These are phyloP conservation scores for Odontothrips loti DNA, from an alignment of 2,888 invertebrate species.

Conservation along the genomic window DNA sequence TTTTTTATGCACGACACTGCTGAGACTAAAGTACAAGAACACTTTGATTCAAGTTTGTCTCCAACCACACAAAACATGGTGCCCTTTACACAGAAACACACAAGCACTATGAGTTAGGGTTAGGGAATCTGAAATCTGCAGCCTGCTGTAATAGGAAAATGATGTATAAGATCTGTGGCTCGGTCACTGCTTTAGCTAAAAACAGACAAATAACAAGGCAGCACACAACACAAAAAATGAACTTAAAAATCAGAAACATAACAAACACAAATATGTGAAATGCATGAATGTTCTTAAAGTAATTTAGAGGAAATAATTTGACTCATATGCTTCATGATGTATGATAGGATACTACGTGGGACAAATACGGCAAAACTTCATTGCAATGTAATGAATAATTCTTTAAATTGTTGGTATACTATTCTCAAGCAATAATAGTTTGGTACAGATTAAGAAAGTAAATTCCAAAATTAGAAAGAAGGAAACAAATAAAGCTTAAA, in stretches of 20 bases:
- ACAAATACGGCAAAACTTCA: too few species aligned
- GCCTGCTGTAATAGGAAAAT: background rate
- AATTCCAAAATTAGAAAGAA: background rate
- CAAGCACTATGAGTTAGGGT: slow-evolving; percentile 7
- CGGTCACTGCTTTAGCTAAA: background rate
- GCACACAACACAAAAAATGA: slow-evolving; percentile 4
- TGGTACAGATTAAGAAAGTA: background rate
- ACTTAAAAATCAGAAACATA: background rate
- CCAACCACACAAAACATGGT: too few species aligned
- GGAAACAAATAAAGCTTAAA: background rate
- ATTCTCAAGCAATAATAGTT: background rate
- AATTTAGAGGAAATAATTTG: background rate
- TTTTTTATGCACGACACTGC: too few species aligned
- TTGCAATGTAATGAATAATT: too few species aligned
- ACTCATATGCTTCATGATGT: background rate
- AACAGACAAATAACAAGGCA: background rate
- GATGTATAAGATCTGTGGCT: background rate
- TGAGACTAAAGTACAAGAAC: too few species aligned
- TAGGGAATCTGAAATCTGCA: background rate
- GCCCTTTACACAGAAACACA: background rate
- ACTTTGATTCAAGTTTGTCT: too few species aligned
- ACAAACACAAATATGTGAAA: background rate
- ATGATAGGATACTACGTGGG: too few species aligned
- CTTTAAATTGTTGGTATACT: background rate
- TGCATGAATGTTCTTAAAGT: background rate